Conservation (phyloP, 2,888 invertebrate genomes). For the Molorchus minor region DNA sequence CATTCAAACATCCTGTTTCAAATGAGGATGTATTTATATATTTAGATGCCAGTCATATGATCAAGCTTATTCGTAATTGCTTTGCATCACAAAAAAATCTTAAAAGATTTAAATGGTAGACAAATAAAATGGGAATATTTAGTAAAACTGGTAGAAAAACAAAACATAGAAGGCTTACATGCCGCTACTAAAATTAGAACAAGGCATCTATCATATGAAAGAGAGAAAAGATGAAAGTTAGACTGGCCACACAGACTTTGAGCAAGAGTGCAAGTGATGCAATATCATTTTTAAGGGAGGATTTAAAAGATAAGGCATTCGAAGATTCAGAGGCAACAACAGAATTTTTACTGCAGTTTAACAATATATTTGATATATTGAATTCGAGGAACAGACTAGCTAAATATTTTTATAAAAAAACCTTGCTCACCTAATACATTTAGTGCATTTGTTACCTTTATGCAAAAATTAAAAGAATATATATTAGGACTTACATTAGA, state of each 20-base stretch:
- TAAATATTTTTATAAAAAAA: constrained; percentile 18
- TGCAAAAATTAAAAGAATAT: constrained; percentile 9
- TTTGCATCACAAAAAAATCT: constrained; percentile 30
- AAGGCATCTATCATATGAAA: constrained; percentile 32
- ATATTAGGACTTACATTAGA: constrained; percentile 12
- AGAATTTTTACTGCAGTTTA: constrained; percentile 13
- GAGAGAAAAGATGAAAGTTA: constrained; percentile 43
- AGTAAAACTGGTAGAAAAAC: constrained; percentile 31
- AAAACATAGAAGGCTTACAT: constrained; percentile 38
- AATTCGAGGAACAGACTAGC: constrained; percentile 15
- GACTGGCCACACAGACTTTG: constrained; percentile 39
- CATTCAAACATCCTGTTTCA: constrained; percentile 38
- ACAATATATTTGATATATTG: constrained; percentile 27
- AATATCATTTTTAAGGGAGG: constrained; percentile 16
- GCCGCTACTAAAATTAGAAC: constrained; percentile 39
- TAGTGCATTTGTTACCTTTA: background rate
- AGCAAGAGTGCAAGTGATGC: constrained; percentile 32
- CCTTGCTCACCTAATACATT: constrained; percentile 11
- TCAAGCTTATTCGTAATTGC: constrained; percentile 44
- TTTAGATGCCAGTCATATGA: constrained; percentile 44
- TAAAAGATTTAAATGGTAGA: constrained; percentile 28
- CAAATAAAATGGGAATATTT: constrained; percentile 24
- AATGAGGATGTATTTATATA: constrained; percentile 36
- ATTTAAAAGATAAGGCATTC: constrained; percentile 13
- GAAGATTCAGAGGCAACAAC: constrained; percentile 9